These are phyloP conservation scores for Drosophila santomea DNA, from an alignment of 1,140 invertebrate species.

Conservation along the genomic window DNA sequence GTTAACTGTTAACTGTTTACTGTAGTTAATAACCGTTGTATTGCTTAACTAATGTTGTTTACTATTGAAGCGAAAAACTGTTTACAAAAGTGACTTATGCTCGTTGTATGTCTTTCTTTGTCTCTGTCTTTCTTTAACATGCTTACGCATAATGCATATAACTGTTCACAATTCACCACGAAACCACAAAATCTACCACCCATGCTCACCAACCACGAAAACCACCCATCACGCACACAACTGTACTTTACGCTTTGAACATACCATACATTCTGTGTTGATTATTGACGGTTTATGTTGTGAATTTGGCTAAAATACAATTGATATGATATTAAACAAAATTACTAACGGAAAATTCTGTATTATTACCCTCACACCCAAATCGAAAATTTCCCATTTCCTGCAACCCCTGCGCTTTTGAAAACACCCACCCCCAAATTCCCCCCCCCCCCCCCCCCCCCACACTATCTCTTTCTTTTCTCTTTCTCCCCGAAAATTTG, in stretches of 20 bases:
- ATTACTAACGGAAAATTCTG: conserved; percentile 79
- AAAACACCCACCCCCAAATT: neutral
- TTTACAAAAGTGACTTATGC: conserved; percentile 79
- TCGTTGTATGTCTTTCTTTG: conserved; percentile 84
- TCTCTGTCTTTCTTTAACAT: conserved; percentile 74
- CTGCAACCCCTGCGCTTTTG: conserved; percentile 11
- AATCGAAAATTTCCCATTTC: conserved; percentile 16
- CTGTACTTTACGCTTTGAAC: conserved; percentile 13
- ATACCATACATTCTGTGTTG: conserved; percentile 8
- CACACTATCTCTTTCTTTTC: conserved; percentile 32
- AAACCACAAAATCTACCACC: conserved; percentile 8
- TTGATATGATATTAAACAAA: conserved; percentile 47
- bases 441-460: neutral
- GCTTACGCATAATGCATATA: conserved; percentile 75
- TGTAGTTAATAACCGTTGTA: conserved; percentile 31
- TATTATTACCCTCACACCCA: conserved; percentile 44
- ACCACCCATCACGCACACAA: conserved; percentile 1
- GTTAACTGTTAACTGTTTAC: conserved; percentile 22
- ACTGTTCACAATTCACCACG: conserved; percentile 47
- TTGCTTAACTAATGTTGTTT: conserved; percentile 35
- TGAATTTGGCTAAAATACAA: conserved; percentile 58
- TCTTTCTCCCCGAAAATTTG: conserved; percentile 11
- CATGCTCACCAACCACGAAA: neutral
- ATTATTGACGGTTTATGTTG: conserved; percentile 6
- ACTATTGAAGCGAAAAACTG: conserved; percentile 40